Base-by-base conservation (phyloP, 2,797 vertebrate species). In the Lacerta agilis region DNA sequence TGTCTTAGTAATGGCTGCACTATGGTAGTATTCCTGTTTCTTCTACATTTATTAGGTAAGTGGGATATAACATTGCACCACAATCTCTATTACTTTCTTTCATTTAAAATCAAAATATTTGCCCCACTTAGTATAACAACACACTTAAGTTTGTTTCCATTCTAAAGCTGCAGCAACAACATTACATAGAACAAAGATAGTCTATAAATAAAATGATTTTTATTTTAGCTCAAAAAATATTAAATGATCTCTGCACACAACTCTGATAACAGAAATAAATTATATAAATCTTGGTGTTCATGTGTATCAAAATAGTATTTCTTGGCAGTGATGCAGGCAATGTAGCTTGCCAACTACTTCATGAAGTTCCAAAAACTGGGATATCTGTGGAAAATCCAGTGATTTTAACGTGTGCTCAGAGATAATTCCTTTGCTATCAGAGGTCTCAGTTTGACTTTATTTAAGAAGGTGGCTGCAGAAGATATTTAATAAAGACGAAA, bases 401-500 rank as follows among this genome's bases (percentile, higher is more conserved):
- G 27, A 49, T 77, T 67, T 45, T 67, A 76, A 76, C n/a, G 20
- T 75, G 43, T 49, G 9, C 41, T 69, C 64, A 78, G 61, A 66
- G 73, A 49, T 33, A 36, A 36, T 89, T 8, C 8, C 38, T 75
- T 79, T 86, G n/a, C 83, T 69, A 79, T 45, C 36, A 77, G 15
- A 80, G 73, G 43, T 61, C 8, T 86, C 36, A 20, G 55, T 79
- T 66, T 73, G 3, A 72, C 87, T 87, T 45, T 9, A 49, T 80
- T 86, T 45, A 77, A 81, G 38, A 81, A 85, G 61, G 17, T 33
- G n/a, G 20, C 38, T 78, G 83, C 43, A 86, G 23, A 79, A 38
- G 33, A 81, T 1, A 3, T 27, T 83, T 67, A 85, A 55, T 55
- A 45, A 73, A 75, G 79, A n/a, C 75, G 17, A 91, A 92, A 58